Conservation (phyloP, 2,797 vertebrate genomes). For the Spinibarbus caldwelli region DNA sequence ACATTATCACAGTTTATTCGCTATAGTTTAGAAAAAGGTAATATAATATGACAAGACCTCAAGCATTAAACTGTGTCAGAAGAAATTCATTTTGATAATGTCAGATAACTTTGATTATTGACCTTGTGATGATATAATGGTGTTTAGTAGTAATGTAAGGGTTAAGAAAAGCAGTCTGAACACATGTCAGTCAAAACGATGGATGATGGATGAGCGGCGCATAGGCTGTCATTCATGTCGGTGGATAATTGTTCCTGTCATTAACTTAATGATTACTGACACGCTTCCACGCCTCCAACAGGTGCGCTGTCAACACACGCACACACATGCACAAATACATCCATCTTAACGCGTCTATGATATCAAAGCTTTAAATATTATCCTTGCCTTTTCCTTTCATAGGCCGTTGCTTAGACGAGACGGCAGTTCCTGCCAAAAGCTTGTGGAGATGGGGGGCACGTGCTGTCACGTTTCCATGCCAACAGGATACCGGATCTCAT, state of each 20-base stretch:
- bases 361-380: slow-evolving; percentile 22
- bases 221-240: slow-evolving; percentile 23
- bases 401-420: slow-evolving; percentile 31
- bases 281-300: slow-evolving; percentile 47
- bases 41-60: no score
- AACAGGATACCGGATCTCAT: slow-evolving; percentile 61
- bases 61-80: no score
- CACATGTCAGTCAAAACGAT: slow-evolving; percentile 45
- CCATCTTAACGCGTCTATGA: slow-evolving; percentile 27
- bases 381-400: slow-evolving; percentile 15
- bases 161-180: slow-evolving; percentile 22
- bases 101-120: no score
- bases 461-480: slow-evolving; percentile 65
- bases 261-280: slow-evolving; percentile 51
- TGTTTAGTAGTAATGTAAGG: slow-evolving; percentile 7
- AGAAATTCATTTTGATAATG: no score
- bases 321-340: slow-evolving; percentile 18
- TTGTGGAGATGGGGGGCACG: slow-evolving; percentile 8
- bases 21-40: no score
- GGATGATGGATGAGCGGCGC: slow-evolving; percentile 23
- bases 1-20: no score
- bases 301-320: slow-evolving; percentile 38
- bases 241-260: slow-evolving; percentile 41
- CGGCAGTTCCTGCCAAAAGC: slow-evolving; percentile 46
- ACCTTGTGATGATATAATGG: slow-evolving; percentile 17